These are phyloP conservation scores for Lonchura striata DNA, from an alignment of 2,113 vertebrate genomes.

Conservation along the genomic window DNA sequence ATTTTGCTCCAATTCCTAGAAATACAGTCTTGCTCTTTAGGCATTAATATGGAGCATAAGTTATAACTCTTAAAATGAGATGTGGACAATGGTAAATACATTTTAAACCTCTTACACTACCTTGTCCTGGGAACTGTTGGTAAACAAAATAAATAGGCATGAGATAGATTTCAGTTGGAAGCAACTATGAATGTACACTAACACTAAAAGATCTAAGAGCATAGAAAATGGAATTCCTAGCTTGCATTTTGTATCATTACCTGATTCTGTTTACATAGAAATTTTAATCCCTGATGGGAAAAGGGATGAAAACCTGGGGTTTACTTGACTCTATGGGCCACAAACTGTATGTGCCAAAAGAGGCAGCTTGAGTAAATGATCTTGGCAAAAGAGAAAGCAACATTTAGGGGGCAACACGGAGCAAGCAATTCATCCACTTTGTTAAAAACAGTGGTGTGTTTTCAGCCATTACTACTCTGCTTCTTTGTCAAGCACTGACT, in stretches of 20 bases:
- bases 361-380: background rate
- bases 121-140: background rate
- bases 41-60: background rate
- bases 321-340: background rate
- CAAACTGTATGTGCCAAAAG: background rate
- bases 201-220: background rate
- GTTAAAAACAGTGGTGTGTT: background rate
- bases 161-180: background rate
- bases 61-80: background rate
- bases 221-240: background rate
- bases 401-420: background rate
- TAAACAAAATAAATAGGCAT: background rate
- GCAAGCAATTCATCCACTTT: background rate
- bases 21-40: background rate
- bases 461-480: background rate
- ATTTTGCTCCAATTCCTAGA: background rate
- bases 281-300: background rate
- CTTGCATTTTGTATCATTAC: background rate
- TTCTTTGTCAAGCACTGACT: background rate
- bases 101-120: background rate
- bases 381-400: background rate
- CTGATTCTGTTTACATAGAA: background rate
- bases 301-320: background rate
- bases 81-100: background rate
- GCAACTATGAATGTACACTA: background rate